Base-by-base conservation (phyloP, 1,140 invertebrate species). In the Sitodiplosis mosellana region DNA sequence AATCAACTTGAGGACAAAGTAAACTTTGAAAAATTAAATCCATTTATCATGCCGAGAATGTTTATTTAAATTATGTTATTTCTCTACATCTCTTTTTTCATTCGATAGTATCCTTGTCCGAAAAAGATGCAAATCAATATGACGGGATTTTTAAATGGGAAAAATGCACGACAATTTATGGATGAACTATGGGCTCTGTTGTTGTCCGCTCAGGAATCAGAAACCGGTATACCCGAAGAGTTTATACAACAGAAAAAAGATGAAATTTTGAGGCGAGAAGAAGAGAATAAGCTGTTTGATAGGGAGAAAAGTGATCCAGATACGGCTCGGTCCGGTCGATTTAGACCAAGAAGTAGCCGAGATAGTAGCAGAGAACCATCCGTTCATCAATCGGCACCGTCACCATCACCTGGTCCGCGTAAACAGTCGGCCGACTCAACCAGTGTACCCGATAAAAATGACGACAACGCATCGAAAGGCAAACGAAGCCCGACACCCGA, bases 71-170 rank as follows among this genome's bases (percentile, higher is more conserved):
- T 55, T 61, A 60, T 44, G 51, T 57, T 49, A 56, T 58, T 58
- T 59, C 58, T 54, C 51, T 55, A 59, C 56, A 40, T 62, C 10
- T 27, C 4, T 27, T 27, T 27, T 27, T 27, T 27, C 27, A 27
- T 27, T 10, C n/a, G n/a, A n/a, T 67, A 83, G 81, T 85, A 78
- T 71, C 90, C 94, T 18, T 93, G 98, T 73, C 92, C 92, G 36
- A 91, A 92, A 66, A 88, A 94, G 66, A 97, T 99, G 82, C 95
- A 99, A 75, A 99, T 99, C 57, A 99, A 98, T 69, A 70, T 99
- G 58, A 99, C 95, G 34, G 96, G 96, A 11, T 99, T 99, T 68
- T 69, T 99, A 21, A 97, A 99, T 68, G 92, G 91, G 2, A 93
- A 91, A 67, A 96, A 97, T 72, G 92, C 96, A 11, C 76, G 94